These are phyloP conservation scores for Megastigmus dorsalis DNA, from an alignment of 2,888 invertebrate genomes.

Conservation along the genomic window DNA sequence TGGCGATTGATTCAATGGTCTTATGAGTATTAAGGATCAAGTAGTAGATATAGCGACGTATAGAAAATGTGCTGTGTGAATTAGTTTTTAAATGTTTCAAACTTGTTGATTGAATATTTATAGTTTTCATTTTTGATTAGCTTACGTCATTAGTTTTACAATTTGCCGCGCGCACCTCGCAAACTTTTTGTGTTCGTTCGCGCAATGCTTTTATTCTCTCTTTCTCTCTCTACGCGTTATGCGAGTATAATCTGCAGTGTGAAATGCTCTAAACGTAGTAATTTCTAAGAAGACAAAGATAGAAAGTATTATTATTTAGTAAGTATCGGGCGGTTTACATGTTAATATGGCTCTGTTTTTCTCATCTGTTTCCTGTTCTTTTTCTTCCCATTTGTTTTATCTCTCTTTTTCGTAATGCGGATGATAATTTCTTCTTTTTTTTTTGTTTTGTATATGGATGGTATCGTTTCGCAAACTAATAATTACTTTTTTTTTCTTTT, in stretches of 20 bases:
- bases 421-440: constrained; percentile 33
- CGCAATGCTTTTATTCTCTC: neutral
- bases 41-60: too few species aligned
- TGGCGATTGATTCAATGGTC: too few species aligned
- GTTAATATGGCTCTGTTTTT: constrained; percentile 22
- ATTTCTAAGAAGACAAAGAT: constrained; percentile 45
- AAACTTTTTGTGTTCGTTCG: constrained; percentile 26
- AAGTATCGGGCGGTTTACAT: constrained; percentile 38
- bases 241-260: constrained; percentile 18
- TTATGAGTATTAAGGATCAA: too few species aligned
- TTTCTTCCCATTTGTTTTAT: too few species aligned
- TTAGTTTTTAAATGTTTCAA: constrained; percentile 5
- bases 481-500: constrained; percentile 17
- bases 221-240: constrained; percentile 5
- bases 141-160: constrained; percentile 32
- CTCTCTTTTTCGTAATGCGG: constrained; percentile 7
- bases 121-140: constrained; percentile 34
- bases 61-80: constrained; percentile 32
- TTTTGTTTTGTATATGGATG: constrained; percentile 19
- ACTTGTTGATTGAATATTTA: constrained; percentile 36
- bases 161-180: neutral
- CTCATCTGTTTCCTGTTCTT: constrained; percentile 1
- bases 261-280: constrained; percentile 42
- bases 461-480: constrained; percentile 34
- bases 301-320: constrained; percentile 43